Conservation (phyloP, 2,888 invertebrate genomes). For the Caradrina kadenii region DNA sequence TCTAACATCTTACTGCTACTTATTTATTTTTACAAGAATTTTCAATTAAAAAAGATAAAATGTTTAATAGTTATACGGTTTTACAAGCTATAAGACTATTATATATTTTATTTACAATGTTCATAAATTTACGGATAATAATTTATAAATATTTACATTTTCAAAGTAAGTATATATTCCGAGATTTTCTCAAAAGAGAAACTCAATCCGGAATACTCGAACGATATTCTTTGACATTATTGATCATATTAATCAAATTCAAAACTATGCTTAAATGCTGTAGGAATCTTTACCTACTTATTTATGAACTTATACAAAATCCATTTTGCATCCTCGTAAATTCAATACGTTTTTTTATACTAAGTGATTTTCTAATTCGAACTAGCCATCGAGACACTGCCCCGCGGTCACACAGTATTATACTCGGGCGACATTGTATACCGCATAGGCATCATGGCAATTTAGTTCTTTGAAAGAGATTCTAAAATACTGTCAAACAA, state of each 20-base stretch:
- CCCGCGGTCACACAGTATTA: too few relatives aligned
- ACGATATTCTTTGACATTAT: conserved; percentile 21
- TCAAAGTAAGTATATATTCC: conserved; percentile 15
- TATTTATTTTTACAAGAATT: conserved; percentile 51
- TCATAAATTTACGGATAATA: conserved; percentile 22
- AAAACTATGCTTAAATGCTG: conserved; percentile 42
- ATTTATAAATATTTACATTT: conserved; percentile 48
- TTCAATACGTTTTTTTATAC: too few relatives aligned
- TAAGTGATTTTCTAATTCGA: too few relatives aligned
- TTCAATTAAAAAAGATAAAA: conserved; percentile 9
- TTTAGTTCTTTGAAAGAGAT: too few relatives aligned
- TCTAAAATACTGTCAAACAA: too few relatives aligned
- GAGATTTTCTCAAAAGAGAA: conserved; percentile 21
- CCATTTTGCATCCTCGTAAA: too few relatives aligned
- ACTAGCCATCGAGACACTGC: too few relatives aligned
- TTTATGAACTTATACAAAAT: conserved; percentile 22
- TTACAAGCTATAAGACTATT: conserved; percentile 17
- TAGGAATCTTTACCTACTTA: conserved; percentile 35
- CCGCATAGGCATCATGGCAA: too few relatives aligned
- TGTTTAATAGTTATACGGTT: conserved; percentile 11
- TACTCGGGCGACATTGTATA: too few relatives aligned
- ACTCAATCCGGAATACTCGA: conserved; percentile 11
- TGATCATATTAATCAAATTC: conserved; percentile 16
- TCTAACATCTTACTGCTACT: conserved; percentile 33
- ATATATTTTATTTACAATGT: conserved; percentile 42